Percentiles rank a stretch among this genome's conserved stretches.
Evolutionary conservation across 2,797 vertebrate species (phyloP).

Genomic region (Semotilus atromaculatus): DNA sequence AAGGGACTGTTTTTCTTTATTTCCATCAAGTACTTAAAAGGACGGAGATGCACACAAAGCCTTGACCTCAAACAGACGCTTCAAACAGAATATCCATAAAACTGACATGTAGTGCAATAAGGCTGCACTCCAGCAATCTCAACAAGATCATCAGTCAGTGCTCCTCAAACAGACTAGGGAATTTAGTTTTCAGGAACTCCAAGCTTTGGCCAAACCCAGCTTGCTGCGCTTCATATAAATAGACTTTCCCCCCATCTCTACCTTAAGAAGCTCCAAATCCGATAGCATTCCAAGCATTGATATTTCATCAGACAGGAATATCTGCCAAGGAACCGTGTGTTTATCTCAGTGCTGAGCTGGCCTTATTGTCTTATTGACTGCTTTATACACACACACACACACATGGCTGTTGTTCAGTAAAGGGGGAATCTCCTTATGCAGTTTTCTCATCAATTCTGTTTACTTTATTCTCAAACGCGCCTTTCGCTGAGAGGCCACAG

Average conservation of each 20-base stretch:
- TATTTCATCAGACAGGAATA: constrained; percentile 60
- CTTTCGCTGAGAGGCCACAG: background rate
- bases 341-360: constrained; percentile 37
- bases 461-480: constrained; percentile 41
- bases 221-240: constrained; percentile 59
- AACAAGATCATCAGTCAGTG: constrained; percentile 36
- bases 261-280: constrained; percentile 55
- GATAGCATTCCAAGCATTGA: constrained; percentile 58
- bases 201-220: constrained; percentile 54
- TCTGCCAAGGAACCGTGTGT: constrained; percentile 54
- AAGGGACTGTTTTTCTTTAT: background rate
- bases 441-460: constrained; percentile 57
- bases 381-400: constrained; percentile 46
- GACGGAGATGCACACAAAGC: constrained; percentile 1
- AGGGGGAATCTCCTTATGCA: constrained; percentile 47
- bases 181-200: constrained; percentile 58
- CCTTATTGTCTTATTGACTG: constrained; percentile 38
- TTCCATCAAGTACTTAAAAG: background rate
- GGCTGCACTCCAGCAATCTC: constrained; percentile 23
- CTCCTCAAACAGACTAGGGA: constrained; percentile 35
- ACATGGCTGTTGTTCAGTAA: constrained; percentile 49
- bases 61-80: constrained; percentile 2
- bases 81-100: constrained; percentile 32
- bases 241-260: constrained; percentile 51
- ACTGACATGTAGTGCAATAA: constrained; percentile 25